These are phyloP conservation scores for Phallusia fumigata DNA, from an alignment of 23 tunicate species.

Conservation along the genomic window DNA sequence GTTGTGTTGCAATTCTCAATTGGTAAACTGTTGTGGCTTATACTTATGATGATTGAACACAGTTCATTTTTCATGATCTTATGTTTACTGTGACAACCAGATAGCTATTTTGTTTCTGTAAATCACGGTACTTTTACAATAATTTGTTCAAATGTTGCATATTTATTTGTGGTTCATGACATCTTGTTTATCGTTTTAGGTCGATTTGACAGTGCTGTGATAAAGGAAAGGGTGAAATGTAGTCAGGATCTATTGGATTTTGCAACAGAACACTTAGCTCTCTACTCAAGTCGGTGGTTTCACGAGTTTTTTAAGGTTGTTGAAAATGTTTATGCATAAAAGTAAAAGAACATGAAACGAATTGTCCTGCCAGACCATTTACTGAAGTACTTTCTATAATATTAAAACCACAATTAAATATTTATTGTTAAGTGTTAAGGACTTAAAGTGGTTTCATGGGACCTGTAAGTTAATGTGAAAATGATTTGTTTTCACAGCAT, in stretches of 20 bases:
- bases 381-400: no score
- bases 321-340: background rate
- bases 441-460: no score
- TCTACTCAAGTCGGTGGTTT: conserved; percentile 27
- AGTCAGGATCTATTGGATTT: conserved; percentile 57
- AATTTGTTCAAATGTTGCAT: no score
- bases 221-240: conserved; percentile 40
- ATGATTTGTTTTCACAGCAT: conserved; percentile 9
- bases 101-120: no score
- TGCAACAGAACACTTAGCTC: conserved; percentile 39
- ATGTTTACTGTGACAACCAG: background rate
- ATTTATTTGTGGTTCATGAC: no score
- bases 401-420: background rate
- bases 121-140: no score
- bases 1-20: background rate
- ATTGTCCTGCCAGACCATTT: no score
- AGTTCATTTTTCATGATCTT: background rate
- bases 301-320: conserved; percentile 48
- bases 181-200: no score
- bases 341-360: no score
- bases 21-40: background rate
- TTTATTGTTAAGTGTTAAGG: background rate
- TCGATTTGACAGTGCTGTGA: conserved; percentile 54
- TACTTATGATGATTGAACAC: no score
- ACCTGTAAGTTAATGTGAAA: no score